Evolutionary conservation across 2,113 vertebrate genomes (phyloP), one percentile per base, ranked within the genome.

Genomic region (Pteruthius melanotis): DNA sequence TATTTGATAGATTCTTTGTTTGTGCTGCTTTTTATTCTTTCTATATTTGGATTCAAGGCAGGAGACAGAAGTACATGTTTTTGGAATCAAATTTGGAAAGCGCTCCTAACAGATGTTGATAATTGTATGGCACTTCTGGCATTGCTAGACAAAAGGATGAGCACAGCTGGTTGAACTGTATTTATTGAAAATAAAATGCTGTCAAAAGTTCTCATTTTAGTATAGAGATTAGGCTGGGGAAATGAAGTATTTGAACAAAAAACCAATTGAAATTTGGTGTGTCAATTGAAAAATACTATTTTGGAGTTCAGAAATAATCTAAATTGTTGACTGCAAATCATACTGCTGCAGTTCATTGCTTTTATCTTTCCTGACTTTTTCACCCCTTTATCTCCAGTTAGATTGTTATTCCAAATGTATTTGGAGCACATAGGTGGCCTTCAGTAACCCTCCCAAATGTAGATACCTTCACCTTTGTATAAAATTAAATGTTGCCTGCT

Each of bases 151-250:
- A 59, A 87, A 84, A 82, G 74, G 78, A 61, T 1, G 81, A 91
- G 35, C 89, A 94, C 84, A 91, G 84, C 87, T 95, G 89, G 53
- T 59, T 94, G 77, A 96, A 95, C 78, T 89, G 69, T 93, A 69
- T 93, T 93, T 91, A 82, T 60, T 91, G 81, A 79, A 95, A 94
- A 93, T 92, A 86, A 93, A 94, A 87, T 57, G 31, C 69, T 87
- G 45, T 49, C 78, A 79, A 54, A 95, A 94, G 57, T 85, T 89
- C 60, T 91, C 71, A 70, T 81, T 93, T 91, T 79, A 65, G 24
- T 85, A 21, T 20, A 85, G 54, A 39, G 17, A 57, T 85, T 93
- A 93, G 40, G 19, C 40, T 91, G 53, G 72, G 40, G 74, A n/a
- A 72, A 68, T 57, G 44, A 79, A 93, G 37, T 54, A 79, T 85